Percentiles rank a stretch among this genome's conserved stretches.
Conservation (phyloP, 2,797 vertebrate genomes). For the Acrocephalus scirpaceus region DNA sequence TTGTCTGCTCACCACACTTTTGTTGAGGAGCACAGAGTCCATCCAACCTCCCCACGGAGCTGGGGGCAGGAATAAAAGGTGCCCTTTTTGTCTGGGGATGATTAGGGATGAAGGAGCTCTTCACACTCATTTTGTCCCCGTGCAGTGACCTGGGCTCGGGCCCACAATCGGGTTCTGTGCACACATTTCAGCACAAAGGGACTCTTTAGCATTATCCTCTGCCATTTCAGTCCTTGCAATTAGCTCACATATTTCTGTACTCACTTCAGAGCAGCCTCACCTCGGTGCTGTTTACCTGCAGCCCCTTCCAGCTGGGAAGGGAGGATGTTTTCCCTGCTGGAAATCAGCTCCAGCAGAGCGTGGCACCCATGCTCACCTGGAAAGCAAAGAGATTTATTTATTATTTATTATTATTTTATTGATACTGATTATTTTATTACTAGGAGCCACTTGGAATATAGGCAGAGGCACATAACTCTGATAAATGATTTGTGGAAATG, state of each 20-base stretch:
- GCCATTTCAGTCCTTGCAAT: slow-evolving; percentile 66
- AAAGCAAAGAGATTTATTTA: neutral
- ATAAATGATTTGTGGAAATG: neutral
- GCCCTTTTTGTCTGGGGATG: slow-evolving; percentile 64
- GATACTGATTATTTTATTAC: neutral
- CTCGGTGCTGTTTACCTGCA: slow-evolving; percentile 31
- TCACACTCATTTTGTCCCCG: slow-evolving; percentile 78
- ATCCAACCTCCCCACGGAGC: slow-evolving; percentile 48
- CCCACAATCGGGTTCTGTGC: slow-evolving; percentile 76
- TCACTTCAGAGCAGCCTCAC: slow-evolving; percentile 19
- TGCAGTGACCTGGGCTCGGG: slow-evolving; percentile 74
- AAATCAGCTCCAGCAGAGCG: neutral
- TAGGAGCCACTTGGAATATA: neutral
- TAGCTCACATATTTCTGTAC: slow-evolving; percentile 47
- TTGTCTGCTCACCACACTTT: slow-evolving; percentile 69
- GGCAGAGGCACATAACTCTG: neutral
- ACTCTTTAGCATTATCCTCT: slow-evolving; percentile 72
- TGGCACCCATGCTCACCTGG: neutral
- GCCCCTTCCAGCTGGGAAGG: neutral
- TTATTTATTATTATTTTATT: too few species aligned
- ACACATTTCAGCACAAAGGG: slow-evolving; percentile 64
- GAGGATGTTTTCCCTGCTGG: neutral
- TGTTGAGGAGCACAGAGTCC: slow-evolving; percentile 69
- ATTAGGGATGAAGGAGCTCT: slow-evolving; percentile 75
- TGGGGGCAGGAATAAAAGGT: slow-evolving; percentile 68